These are phyloP conservation scores for Heliconius hermathena DNA, from an alignment of 1,140 invertebrate genomes.

Conservation along the genomic window DNA sequence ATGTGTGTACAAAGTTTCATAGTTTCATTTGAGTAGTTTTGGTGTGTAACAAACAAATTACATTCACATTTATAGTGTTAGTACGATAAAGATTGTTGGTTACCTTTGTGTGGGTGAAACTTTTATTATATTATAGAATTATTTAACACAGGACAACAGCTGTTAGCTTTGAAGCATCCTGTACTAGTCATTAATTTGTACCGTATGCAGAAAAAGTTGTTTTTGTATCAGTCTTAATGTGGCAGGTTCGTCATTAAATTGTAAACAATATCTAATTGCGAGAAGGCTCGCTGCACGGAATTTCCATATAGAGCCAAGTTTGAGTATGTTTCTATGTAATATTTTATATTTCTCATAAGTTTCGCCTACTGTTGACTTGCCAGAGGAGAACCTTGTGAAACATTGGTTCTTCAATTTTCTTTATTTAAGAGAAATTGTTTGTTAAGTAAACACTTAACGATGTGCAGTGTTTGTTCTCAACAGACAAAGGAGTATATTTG, in stretches of 20 bases:
- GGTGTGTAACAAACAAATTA: too few species aligned
- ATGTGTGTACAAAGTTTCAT: too few species aligned
- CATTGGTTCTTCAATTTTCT: too few species aligned
- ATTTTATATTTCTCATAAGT: neutral
- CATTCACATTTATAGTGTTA: too few species aligned
- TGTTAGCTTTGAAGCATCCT: neutral
- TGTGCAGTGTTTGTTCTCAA: too few species aligned
- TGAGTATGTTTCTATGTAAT: neutral
- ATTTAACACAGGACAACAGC: neutral
- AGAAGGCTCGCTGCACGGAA: neutral
- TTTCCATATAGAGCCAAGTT: neutral
- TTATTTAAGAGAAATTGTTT: too few species aligned
- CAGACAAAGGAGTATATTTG: too few species aligned
- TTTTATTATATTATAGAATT: neutral
- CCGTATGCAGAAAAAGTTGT: neutral
- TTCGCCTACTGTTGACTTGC: too few species aligned
- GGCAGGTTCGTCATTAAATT: neutral
- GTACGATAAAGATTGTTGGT: too few species aligned
- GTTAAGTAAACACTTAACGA: too few species aligned
- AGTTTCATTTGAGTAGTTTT: too few species aligned
- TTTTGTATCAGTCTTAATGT: neutral
- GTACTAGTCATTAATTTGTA: neutral
- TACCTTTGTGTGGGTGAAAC: neutral
- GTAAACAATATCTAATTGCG: constrained; percentile 5
- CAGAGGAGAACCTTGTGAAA: too few species aligned